Percentiles rank a stretch among this genome's conserved stretches.
These are phyloP conservation scores for Anolis carolinensis DNA, from an alignment of 2,113 vertebrate species.

Conservation along the genomic window DNA sequence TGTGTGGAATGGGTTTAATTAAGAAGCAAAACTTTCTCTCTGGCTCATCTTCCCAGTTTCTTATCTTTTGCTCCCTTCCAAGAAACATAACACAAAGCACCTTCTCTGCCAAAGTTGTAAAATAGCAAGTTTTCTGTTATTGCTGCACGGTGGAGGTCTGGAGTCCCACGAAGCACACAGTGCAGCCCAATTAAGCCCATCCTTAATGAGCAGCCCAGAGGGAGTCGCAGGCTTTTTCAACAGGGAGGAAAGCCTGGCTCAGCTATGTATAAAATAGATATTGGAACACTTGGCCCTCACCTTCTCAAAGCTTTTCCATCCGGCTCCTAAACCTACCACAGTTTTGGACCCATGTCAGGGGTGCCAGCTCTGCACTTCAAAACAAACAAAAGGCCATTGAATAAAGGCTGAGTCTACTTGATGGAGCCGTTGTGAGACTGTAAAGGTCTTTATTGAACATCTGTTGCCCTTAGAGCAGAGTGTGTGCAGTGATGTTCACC, in stretches of 20 bases:
- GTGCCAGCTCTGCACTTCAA: background rate
- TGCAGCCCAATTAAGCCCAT: conserved; percentile 81
- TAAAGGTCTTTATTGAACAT: conserved; percentile 1
- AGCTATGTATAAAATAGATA: background rate
- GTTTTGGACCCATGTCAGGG: conserved; percentile 57
- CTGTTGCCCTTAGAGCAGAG: background rate
- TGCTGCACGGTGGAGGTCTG: conserved; percentile 61
- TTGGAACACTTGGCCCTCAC: conserved; percentile 56
- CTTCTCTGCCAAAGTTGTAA: conserved; percentile 55
- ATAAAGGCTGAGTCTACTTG: background rate
- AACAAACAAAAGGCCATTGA: conserved; percentile 1
- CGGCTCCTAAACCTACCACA: conserved; percentile 83
- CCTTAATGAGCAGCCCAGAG: conserved; percentile 77
- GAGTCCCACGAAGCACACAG: conserved; percentile 58
- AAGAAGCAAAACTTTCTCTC: conserved; percentile 30
- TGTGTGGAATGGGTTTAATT: conserved; percentile 37
- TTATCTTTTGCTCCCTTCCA: conserved; percentile 54
- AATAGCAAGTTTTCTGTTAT: conserved; percentile 67
- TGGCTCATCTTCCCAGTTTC: conserved; percentile 38
- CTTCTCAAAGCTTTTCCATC: conserved; percentile 71
- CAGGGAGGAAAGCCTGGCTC: conserved; percentile 68
- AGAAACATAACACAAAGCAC: conserved; percentile 54
- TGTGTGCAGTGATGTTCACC: conserved; percentile 54
- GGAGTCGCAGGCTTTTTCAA: conserved; percentile 64
- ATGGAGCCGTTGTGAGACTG: background rate